A percentile compares a stretch with the other conserved stretches of the same genome.
phyloP scores from a whole-genome alignment of 2,113 vertebrate species.

The Prietella phreatophila region DNA sequence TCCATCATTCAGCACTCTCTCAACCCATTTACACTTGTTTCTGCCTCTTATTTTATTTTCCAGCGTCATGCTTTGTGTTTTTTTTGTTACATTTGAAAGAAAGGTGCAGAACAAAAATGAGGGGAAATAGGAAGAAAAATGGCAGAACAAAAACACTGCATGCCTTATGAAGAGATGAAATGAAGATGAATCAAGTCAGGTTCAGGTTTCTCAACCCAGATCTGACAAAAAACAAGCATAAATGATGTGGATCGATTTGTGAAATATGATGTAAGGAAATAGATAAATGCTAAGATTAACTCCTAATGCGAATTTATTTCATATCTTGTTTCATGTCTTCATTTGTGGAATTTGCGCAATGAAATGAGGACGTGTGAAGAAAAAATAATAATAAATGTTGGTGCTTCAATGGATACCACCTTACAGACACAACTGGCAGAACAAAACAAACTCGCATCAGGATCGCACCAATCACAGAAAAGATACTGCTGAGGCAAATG shows the following conservation, averaged over 20 bases:
- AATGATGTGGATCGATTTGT: background rate
- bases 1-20: background rate
- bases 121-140: background rate
- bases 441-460: background rate
- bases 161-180: background rate
- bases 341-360: background rate
- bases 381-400: too few species aligned
- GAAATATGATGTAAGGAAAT: background rate
- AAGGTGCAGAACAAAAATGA: background rate
- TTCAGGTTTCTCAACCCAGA: background rate
- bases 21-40: constrained; percentile 25
- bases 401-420: background rate
- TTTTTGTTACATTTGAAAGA: background rate
- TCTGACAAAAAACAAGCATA: background rate
- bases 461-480: background rate
- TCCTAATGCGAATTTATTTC: background rate
- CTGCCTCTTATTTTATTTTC: constrained; percentile 3
- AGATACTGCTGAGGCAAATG: background rate
- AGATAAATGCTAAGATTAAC: background rate
- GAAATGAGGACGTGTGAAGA: too few species aligned
- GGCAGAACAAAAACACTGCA: background rate
- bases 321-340: background rate
- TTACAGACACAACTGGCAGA: background rate
- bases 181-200: background rate
- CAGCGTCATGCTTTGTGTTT: background rate